These are phyloP conservation scores for Trinectes maculatus DNA, from an alignment of 2,113 vertebrate genomes.

Conservation along the genomic window DNA sequence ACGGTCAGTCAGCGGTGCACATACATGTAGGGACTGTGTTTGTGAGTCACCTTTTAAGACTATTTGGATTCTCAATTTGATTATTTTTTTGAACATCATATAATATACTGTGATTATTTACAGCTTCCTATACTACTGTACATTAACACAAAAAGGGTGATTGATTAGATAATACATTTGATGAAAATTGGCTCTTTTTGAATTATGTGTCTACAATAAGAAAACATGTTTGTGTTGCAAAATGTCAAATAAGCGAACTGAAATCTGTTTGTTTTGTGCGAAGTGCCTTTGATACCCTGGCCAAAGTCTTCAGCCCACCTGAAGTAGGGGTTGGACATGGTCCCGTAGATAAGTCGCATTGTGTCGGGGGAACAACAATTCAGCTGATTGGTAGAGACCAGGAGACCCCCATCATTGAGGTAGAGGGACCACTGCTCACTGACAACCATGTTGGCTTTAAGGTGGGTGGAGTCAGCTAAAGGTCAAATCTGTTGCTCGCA, in stretches of 20 bases:
- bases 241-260: neutral
- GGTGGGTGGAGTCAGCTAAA: constrained; percentile 72
- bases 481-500: too few relatives aligned
- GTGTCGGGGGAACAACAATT: constrained; percentile 88
- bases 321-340: constrained; percentile 83
- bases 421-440: constrained; percentile 96
- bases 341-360: constrained; percentile 84
- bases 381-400: constrained; percentile 97
- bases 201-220: too few relatives aligned
- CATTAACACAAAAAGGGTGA: too few relatives aligned
- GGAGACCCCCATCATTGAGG: constrained; percentile 96
- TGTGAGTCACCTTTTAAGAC: too few relatives aligned
- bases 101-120: too few relatives aligned
- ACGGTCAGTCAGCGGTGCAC: constrained; percentile 79
- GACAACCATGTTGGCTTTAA: constrained; percentile 97
- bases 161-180: too few relatives aligned
- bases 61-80: too few relatives aligned
- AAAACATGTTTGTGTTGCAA: neutral
- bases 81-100: too few relatives aligned
- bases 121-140: too few relatives aligned
- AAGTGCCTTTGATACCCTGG: constrained; percentile 98
- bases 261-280: constrained; percentile 24
- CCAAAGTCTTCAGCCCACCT: constrained; percentile 95
- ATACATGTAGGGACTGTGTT: constrained; percentile 1
- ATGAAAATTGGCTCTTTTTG: too few relatives aligned